phyloP scores from a whole-genome alignment of 2,797 vertebrate genomes.

The Xiphophorus birchmanni region DNA sequence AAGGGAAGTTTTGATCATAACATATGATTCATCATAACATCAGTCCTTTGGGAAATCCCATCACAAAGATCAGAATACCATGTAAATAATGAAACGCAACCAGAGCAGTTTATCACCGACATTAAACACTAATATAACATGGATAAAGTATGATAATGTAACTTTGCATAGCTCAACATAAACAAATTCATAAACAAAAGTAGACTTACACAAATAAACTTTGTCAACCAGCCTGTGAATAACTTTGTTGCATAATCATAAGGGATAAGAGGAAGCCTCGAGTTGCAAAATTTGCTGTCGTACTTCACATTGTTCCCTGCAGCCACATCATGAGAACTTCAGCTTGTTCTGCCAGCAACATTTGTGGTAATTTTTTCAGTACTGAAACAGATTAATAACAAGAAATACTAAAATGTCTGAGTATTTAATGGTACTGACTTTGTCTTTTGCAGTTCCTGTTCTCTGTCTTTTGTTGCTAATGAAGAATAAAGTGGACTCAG shows the following conservation, averaged over 20 bases:
- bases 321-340: slow-evolving; percentile 35
- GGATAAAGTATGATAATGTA: neutral
- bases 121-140: neutral
- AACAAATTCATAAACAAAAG: neutral
- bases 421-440: slow-evolving; percentile 2
- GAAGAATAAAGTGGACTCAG: slow-evolving; percentile 17
- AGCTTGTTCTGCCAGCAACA: slow-evolving; percentile 6
- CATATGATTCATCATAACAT: neutral
- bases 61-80: neutral
- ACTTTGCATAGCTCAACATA: neutral
- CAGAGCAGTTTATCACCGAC: neutral
- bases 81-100: neutral
- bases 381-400: neutral
- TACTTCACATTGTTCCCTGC: neutral
- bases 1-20: neutral
- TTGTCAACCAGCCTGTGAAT: neutral
- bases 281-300: neutral
- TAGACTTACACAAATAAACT: neutral
- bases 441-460: slow-evolving; percentile 44
- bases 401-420: neutral
- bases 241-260: slow-evolving; percentile 23
- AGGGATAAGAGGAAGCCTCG: slow-evolving; percentile 23
- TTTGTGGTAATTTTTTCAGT: slow-evolving; percentile 43
- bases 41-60: neutral
- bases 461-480: slow-evolving; percentile 48